phyloP scores from a whole-genome alignment of 2,113 vertebrate species.

The Romanogobio albipinnatus region DNA sequence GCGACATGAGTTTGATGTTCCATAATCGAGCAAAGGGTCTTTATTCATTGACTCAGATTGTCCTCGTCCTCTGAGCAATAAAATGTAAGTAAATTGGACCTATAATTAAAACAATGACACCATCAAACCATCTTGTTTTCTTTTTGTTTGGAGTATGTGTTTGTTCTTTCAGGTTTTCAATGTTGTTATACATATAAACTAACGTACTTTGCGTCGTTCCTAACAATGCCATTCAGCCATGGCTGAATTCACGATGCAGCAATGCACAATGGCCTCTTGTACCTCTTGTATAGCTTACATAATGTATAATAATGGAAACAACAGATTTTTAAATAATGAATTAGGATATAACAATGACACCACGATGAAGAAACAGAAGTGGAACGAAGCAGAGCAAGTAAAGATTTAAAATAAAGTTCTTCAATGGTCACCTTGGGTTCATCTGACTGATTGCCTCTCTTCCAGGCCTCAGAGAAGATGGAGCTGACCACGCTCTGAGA shows the following conservation, averaged over 20 bases:
- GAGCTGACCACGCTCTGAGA: conserved; percentile 96
- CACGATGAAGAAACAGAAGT: not conserved
- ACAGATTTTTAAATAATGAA: not conserved
- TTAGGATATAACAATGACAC: not conserved
- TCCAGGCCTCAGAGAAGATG: conserved; percentile 98
- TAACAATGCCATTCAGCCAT: too few relatives aligned
- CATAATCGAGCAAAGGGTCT: not conserved
- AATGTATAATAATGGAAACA: not conserved
- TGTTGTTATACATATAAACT: too few relatives aligned
- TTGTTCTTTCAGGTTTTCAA: not conserved
- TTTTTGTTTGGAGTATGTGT: not conserved
- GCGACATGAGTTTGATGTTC: conserved; percentile 3
- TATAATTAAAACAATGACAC: not conserved
- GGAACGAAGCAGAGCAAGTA: not conserved
- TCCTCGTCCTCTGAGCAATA: not conserved
- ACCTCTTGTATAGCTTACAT: too few relatives aligned
- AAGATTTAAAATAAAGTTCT: not conserved
- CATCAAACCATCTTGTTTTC: not conserved
- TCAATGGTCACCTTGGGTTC: conserved; percentile 83
- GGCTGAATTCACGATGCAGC: too few relatives aligned
- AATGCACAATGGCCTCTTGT: too few relatives aligned
- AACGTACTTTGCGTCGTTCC: too few relatives aligned
- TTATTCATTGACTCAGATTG: not conserved
- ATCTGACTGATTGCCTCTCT: conserved; percentile 92
- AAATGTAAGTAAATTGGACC: not conserved